Conservation (phyloP, 1,140 invertebrate species). For the Orchesella cincta region DNA sequence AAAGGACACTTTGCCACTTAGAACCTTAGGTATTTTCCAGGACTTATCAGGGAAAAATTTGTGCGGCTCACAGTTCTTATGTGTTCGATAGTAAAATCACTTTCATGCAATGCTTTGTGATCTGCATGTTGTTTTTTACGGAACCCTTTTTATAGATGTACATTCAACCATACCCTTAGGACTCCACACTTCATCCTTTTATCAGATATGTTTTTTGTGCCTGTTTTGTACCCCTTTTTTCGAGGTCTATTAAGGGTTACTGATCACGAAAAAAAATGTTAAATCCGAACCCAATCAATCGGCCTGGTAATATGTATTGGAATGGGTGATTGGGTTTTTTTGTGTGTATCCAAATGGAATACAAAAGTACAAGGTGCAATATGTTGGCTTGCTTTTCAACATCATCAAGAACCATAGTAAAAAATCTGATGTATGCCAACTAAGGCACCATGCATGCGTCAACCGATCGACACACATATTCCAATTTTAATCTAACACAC, state of each 20-base stretch:
- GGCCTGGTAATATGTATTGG: constrained; percentile 18
- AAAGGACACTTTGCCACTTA: neutral
- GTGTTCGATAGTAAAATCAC: neutral
- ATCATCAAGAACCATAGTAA: neutral
- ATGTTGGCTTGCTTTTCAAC: constrained; percentile 2
- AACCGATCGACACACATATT: constrained; percentile 27
- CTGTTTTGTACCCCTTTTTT: constrained; percentile 24
- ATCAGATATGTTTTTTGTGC: constrained; percentile 26
- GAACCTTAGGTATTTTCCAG: neutral
- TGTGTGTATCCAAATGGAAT: neutral
- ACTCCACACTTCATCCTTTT: constrained; percentile 24
- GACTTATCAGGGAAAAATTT: neutral
- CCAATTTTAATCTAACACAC: constrained; percentile 23
- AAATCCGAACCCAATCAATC: constrained; percentile 24
- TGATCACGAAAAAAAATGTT: constrained; percentile 22
- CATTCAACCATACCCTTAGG: constrained; percentile 17
- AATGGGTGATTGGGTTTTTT: constrained; percentile 22
- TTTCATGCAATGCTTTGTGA: constrained; percentile 1
- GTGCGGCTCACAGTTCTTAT: constrained; percentile 1
- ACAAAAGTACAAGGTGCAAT: constrained; percentile 22
- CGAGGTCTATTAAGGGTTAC: constrained; percentile 29
- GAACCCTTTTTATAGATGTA: neutral
- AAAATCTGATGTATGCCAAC: neutral
- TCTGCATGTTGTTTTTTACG: constrained; percentile 20
- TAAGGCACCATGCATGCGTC: constrained; percentile 11